Conservation (phyloP, 2,113 vertebrate species). For the Gavia stellata region DNA sequence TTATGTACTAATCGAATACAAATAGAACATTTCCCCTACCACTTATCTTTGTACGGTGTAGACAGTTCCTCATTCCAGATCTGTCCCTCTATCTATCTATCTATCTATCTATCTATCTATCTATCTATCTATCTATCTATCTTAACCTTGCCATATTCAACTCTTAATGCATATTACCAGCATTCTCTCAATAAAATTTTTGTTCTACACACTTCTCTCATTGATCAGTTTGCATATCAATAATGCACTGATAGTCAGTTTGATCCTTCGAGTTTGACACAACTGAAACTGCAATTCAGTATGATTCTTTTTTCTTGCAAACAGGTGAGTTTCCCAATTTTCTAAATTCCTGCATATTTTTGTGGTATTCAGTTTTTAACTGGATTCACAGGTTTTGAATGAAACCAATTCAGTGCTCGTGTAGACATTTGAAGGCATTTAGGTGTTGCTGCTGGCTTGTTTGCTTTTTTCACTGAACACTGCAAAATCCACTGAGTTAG, state of each 20-base stretch:
- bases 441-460: not conserved
- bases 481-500: not conserved
- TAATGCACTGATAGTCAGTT: not conserved
- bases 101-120: not conserved
- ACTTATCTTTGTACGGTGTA: not conserved
- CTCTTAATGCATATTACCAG: not conserved
- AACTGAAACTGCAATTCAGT: not conserved
- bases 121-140: not conserved
- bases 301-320: not conserved
- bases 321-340: not conserved
- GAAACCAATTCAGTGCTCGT: not conserved
- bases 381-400: not conserved
- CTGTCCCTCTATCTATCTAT: not conserved
- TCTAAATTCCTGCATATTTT: not conserved
- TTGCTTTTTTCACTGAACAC: not conserved
- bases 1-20: constrained; percentile 29
- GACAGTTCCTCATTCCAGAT: constrained; percentile 54
- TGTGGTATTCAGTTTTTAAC: not conserved
- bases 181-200: not conserved
- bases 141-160: not conserved
- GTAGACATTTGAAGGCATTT: not conserved
- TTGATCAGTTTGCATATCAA: not conserved
- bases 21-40: constrained; percentile 29
- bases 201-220: not conserved
- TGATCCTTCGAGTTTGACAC: not conserved